These are phyloP conservation scores for Halictus quadricinctus DNA, from an alignment of 2,888 invertebrate species.

Conservation along the genomic window DNA sequence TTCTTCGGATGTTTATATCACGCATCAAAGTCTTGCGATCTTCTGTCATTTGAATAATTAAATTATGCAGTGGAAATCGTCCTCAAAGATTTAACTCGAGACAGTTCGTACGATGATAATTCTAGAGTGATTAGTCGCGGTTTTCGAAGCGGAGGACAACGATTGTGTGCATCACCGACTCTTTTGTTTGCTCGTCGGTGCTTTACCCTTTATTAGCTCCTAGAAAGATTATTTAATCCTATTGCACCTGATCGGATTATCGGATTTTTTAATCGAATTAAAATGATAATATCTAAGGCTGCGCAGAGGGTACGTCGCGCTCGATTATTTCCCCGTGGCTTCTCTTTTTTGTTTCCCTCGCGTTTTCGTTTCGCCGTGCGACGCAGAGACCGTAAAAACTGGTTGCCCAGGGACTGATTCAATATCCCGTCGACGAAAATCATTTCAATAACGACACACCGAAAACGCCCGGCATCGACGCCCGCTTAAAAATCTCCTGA, in stretches of 20 bases:
- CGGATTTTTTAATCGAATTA: slow-evolving; percentile 67
- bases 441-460: slow-evolving; percentile 32
- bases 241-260: slow-evolving; percentile 57
- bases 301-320: slow-evolving; percentile 20
- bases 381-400: slow-evolving; percentile 3
- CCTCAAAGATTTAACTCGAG: neutral
- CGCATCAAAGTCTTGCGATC: neutral
- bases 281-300: slow-evolving; percentile 55
- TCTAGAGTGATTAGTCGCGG: neutral
- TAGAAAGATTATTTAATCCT: slow-evolving; percentile 60
- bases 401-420: neutral
- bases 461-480: slow-evolving; percentile 44
- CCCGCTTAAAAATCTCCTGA: slow-evolving; percentile 46
- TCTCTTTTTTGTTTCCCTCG: neutral
- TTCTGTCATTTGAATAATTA: neutral
- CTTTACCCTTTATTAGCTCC: slow-evolving; percentile 54
- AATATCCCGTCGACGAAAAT: slow-evolving; percentile 28
- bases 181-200: slow-evolving; percentile 40
- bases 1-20: too few species aligned
- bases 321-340: slow-evolving; percentile 28
- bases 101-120: neutral
- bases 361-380: slow-evolving; percentile 5
- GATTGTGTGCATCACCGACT: slow-evolving; percentile 37
- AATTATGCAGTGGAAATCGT: neutral
- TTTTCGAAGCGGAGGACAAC: slow-evolving; percentile 22